Conservation (phyloP, 1,140 invertebrate genomes). For the Diplogasteroides magnus region DNA sequence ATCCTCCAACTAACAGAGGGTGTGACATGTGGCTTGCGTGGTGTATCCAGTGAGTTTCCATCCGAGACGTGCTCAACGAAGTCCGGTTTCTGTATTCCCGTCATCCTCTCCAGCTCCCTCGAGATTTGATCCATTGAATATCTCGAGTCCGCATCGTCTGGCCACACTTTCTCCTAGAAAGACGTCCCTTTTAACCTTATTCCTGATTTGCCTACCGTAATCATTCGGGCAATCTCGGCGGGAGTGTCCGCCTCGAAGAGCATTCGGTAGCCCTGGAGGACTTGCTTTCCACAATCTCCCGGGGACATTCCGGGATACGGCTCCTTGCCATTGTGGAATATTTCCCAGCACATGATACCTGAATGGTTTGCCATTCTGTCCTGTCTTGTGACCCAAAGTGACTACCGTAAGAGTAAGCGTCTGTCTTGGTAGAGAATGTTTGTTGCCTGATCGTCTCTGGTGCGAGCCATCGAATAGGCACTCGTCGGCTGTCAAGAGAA, state of each 20-base stretch:
- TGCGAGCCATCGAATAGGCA: slow-evolving; percentile 38
- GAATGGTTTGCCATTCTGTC: background rate
- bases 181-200: background rate
- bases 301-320: slow-evolving; percentile 36
- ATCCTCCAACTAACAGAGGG: no score
- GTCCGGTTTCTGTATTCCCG: no score
- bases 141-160: background rate
- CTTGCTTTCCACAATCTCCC: slow-evolving; percentile 26
- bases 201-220: background rate
- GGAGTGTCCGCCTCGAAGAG: background rate
- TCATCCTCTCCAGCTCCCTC: no score
- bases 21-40: no score
- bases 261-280: background rate
- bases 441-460: slow-evolving; percentile 23
- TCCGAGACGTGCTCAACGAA: no score
- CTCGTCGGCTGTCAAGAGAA: no score
- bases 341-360: slow-evolving; percentile 38
- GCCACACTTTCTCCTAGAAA: background rate
- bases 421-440: slow-evolving; percentile 31
- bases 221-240: background rate
- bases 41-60: no score
- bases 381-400: background rate
- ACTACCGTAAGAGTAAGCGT: slow-evolving; percentile 31
- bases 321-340: slow-evolving; percentile 31
- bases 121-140: no score